phyloP scores from a whole-genome alignment of 2,113 vertebrate genomes.

The Phrynosoma blainvillii region DNA sequence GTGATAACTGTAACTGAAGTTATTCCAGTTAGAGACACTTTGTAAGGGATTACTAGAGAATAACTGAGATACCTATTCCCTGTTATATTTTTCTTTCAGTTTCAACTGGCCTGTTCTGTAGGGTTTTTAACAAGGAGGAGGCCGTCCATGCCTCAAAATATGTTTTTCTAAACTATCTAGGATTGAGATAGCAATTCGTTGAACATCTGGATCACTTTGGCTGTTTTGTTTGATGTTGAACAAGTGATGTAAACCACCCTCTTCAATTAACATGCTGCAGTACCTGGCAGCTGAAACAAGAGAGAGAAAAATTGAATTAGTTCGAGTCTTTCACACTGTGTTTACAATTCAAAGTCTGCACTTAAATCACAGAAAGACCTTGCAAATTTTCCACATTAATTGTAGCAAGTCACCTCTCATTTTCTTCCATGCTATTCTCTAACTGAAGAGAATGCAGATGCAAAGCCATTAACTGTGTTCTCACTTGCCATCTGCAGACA shows the following conservation, averaged over 20 bases:
- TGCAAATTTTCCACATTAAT: not conserved
- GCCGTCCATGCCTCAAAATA: constrained; percentile 87
- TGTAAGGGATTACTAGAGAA: constrained; percentile 67
- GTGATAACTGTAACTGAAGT: constrained; percentile 64
- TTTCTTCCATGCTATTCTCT: not conserved
- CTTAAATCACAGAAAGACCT: not conserved
- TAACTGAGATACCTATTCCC: constrained; percentile 59
- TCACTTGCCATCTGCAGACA: not conserved
- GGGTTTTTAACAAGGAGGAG: constrained; percentile 74
- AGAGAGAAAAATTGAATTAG: not conserved
- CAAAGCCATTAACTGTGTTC: not conserved
- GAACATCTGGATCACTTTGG: constrained; percentile 90
- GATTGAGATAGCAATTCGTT: constrained; percentile 87
- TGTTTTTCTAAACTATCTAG: constrained; percentile 94
- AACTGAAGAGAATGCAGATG: not conserved
- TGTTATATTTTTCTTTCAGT: constrained; percentile 68
- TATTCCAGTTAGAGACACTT: constrained; percentile 70
- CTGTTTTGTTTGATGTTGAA: constrained; percentile 87
- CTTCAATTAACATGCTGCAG: constrained; percentile 98
- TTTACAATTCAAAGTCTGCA: not conserved
- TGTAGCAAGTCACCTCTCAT: not conserved
- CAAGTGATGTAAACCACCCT: constrained; percentile 92
- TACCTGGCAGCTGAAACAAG: constrained; percentile 88
- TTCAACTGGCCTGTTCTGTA: constrained; percentile 69
- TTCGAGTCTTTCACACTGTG: not conserved